Base-by-base conservation (phyloP, 2,888 invertebrate genomes). In the Glaucopsyche alexis region DNA sequence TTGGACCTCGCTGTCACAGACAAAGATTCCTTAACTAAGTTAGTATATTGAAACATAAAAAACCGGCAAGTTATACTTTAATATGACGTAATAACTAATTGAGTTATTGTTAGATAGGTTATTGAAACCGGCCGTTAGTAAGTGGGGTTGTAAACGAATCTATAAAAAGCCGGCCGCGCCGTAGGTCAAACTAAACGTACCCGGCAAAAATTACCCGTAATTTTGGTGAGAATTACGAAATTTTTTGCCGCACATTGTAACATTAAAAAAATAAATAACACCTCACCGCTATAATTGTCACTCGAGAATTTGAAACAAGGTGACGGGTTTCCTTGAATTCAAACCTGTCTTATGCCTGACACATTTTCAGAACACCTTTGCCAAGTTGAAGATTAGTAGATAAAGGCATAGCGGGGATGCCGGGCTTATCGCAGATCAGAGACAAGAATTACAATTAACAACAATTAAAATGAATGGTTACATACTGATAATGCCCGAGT, bases 391-490 rank as follows among this genome's bases (percentile, higher is more conserved):
- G 19, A 19, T 19, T 55, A 55, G 1, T 4, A 19, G 52, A 55
- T 55, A 55, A 6, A 14, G 7, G 52, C 16, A 16, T 19, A 55
- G 8, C 16, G 9, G 50, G 16, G 19, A 55, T 8, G 52, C 9
- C n/a, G n/a, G n/a, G n/a, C 52, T 19, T 55, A 55, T 55, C 19
- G 9, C 0, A 16, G 16, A 55, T 55, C 52, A 16, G 19, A 6
- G 16, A 55, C 52, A 55, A 9, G 52, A 55, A 19, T 55, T n/a
- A 55, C 52, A 55, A 55, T 55, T 55, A 19, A 55, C 52, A 55
- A 55, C 19, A 11, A 55, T 19, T 55, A 55, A 55, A 55, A 19
- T 55, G 9, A 55, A 55, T 55, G 40, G 40, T 40, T 40, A 6
- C 40, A 6, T 5, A 55, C n/a, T 55, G 19, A 19, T 9, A 19